phyloP scores from a whole-genome alignment of 2,797 vertebrate species.

The Coluber constrictor region DNA sequence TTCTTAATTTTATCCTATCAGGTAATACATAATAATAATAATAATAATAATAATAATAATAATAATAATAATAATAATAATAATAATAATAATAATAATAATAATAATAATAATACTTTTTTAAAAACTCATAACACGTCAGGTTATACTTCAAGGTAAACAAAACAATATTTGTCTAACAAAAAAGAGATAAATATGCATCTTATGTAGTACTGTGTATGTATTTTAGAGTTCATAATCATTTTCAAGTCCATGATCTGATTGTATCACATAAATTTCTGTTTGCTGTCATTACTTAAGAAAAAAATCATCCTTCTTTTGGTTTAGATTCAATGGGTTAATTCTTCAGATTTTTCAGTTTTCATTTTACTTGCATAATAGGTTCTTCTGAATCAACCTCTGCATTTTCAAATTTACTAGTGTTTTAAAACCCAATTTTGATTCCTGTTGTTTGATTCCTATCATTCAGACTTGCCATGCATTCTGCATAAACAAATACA shows the following conservation, averaged over 20 bases:
- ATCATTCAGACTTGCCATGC: background rate
- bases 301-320: background rate
- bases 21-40: background rate
- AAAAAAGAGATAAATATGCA: background rate
- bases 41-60: too few species aligned
- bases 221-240: background rate
- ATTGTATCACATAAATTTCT: background rate
- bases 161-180: background rate
- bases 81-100: too few species aligned
- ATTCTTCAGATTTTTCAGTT: background rate
- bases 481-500: background rate
- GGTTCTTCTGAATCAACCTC: background rate
- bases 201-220: background rate
- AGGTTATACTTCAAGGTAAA: background rate
- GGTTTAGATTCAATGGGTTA: background rate
- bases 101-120: too few species aligned
- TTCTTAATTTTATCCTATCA: conserved; percentile 1
- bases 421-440: background rate
- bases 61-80: too few species aligned
- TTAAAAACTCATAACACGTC: background rate
- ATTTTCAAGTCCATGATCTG: background rate
- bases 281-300: background rate
- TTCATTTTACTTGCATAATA: background rate
- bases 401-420: background rate
- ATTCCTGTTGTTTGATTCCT: background rate